Base-by-base conservation (phyloP, 2,888 invertebrate species). In the Mechanitis mazaeus region DNA sequence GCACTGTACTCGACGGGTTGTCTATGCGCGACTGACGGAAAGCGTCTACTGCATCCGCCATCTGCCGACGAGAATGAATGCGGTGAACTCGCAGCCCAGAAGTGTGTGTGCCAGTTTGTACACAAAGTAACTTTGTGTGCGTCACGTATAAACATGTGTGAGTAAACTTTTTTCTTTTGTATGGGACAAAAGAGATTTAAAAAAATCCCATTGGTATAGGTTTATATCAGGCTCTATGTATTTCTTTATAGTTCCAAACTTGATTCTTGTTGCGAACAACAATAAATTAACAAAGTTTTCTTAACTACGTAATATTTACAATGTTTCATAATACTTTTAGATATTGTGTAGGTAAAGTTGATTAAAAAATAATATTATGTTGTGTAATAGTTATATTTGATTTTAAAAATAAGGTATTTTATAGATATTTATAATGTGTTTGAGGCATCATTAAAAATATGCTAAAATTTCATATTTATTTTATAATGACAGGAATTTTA, bases 61-160 rank as follows among this genome's bases (percentile, higher is more conserved):
- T 90, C 89, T 89, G 88, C 89, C 88, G 90, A 87, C 87, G 83
- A 83, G 87, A 89, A 87, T 86, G 88, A 89, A 87, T 85, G 85
- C 85, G 83, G 84, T 84, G 81, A 85, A 85, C 84, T 84, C 80
- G 81, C 71, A 73, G 72, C 64, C 67, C 64, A 69, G 73, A 72
- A 74, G 65, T 66, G 71, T 84, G 83, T 81, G 84, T 69, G 67
- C 68, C 67, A 75, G 73, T 81, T 69, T 69, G 69, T 76, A 75
- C 78, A 78, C 72, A 71, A 73, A 71, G 75, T 77, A 74, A 77
- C 79, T 75, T 73, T 74, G 83, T 84, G 82, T 81, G 83, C 74
- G 79, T 70, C 64, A 66, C 64, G 65, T 76, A 74, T 55, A 58
- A 65, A 53, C 55, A 56, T 66, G 87, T 86, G 85, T 87, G 83